Conservation (phyloP, 2,888 invertebrate species). For the Leptopilina drosophilae region DNA sequence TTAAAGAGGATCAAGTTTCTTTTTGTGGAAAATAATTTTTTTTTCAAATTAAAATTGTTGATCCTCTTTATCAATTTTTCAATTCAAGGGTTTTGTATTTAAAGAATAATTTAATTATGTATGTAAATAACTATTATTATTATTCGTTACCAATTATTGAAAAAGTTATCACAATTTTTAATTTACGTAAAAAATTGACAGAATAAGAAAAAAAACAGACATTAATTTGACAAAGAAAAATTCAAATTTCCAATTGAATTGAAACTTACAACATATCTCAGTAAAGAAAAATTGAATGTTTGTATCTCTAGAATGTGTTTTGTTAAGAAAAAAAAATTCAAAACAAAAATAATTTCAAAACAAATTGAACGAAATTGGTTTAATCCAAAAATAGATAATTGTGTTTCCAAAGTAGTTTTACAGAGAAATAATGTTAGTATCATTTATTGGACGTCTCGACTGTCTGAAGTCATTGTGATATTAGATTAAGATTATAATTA, state of each 20-base stretch:
- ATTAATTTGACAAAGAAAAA: not conserved
- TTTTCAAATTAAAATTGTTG: no score
- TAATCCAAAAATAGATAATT: not conserved
- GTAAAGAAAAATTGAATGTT: slow-evolving; percentile 1
- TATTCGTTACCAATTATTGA: no score
- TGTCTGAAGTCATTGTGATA: slow-evolving; percentile 75
- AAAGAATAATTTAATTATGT: no score
- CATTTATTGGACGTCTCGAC: slow-evolving; percentile 72
- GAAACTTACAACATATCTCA: slow-evolving; percentile 32
- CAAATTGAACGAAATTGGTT: not conserved
- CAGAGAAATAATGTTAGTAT: slow-evolving; percentile 10
- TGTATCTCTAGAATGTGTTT: not conserved
- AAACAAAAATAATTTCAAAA: not conserved
- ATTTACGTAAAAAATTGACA: not conserved
- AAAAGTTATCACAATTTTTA: no score
- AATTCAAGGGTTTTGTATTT: no score
- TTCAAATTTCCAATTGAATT: not conserved
- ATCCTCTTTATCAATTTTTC: no score
- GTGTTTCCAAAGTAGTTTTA: slow-evolving; percentile 28
- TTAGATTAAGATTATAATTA: slow-evolving; percentile 67
- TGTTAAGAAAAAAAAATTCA: not conserved
- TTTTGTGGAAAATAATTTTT: no score
- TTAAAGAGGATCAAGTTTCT: not conserved
- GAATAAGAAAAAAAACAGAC: not conserved
- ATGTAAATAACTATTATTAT: no score